Conservation (phyloP, 2,797 vertebrate genomes). For the Moxostoma hubbsi region DNA sequence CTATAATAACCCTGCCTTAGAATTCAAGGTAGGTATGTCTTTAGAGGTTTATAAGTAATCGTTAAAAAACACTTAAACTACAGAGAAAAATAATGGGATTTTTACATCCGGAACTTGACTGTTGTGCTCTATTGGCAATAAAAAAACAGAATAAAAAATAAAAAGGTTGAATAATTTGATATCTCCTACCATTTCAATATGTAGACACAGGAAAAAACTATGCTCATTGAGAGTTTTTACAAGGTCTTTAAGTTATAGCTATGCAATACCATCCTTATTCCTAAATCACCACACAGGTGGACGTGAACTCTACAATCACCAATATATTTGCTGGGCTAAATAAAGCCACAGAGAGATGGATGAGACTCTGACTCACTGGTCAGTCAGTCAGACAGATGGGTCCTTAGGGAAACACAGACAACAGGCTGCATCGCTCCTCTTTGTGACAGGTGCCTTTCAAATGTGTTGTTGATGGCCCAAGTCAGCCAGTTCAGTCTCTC, state of each 20-base stretch:
- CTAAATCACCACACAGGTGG: conserved; percentile 12
- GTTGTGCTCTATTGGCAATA: no score
- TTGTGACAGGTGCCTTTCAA: conserved; percentile 52
- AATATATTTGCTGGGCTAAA: neutral
- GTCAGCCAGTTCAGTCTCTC: conserved; percentile 40
- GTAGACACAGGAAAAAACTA: no score
- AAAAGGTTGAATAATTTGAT: no score
- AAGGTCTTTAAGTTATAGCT: neutral
- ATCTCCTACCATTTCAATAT: no score
- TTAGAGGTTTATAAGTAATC: no score
- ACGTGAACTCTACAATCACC: neutral
- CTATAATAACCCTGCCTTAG: no score
- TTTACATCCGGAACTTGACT: no score
- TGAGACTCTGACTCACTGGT: conserved; percentile 7
- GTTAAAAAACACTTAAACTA: no score
- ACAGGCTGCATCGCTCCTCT: conserved; percentile 18
- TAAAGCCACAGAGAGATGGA: conserved; percentile 4
- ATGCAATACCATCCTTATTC: neutral
- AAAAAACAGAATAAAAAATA: no score
- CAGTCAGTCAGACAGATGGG: neutral
- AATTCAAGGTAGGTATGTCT: no score
- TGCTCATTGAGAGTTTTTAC: no score
- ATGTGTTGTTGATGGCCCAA: conserved; percentile 54
- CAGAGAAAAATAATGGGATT: no score
- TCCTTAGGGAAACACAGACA: conserved; percentile 17